A percentile compares a stretch with the other conserved stretches of the same genome.
These are phyloP conservation scores for Ichneumoninae sp. DNA, from an alignment of 2,888 invertebrate species.

Conservation along the genomic window DNA sequence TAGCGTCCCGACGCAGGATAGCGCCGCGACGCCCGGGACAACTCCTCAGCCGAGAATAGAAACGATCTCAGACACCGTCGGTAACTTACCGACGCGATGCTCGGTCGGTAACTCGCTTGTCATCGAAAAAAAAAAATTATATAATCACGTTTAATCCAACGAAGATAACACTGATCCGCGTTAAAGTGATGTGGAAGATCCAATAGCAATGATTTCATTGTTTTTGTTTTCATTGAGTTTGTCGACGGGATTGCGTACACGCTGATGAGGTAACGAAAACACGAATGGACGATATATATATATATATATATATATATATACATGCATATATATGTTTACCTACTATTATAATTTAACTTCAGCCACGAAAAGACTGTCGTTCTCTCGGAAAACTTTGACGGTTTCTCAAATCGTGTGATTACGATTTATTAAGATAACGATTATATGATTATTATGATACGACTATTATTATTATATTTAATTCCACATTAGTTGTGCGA, in stretches of 20 bases:
- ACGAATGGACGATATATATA: neutral
- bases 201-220: neutral
- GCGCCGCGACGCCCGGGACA: constrained; percentile 87
- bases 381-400: constrained; percentile 30
- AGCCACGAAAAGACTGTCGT: constrained; percentile 58
- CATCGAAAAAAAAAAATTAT: constrained; percentile 14
- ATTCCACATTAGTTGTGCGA: constrained; percentile 68
- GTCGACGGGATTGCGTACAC: neutral
- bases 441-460: constrained; percentile 22
- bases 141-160: constrained; percentile 6
- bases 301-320: constrained; percentile 22
- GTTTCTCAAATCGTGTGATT: constrained; percentile 36
- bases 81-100: constrained; percentile 16
- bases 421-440: constrained; percentile 46
- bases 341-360: constrained; percentile 18
- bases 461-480: constrained; percentile 66
- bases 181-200: neutral
- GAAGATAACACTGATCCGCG: neutral
- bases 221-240: neutral
- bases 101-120: constrained; percentile 21
- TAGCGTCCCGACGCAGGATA: constrained; percentile 89
- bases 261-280: neutral
- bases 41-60: constrained; percentile 80
- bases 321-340: constrained; percentile 16
- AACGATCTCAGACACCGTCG: constrained; percentile 19